These are phyloP conservation scores for Pristionchus fissidentatus DNA, from an alignment of 2,888 invertebrate species.

Conservation along the genomic window DNA sequence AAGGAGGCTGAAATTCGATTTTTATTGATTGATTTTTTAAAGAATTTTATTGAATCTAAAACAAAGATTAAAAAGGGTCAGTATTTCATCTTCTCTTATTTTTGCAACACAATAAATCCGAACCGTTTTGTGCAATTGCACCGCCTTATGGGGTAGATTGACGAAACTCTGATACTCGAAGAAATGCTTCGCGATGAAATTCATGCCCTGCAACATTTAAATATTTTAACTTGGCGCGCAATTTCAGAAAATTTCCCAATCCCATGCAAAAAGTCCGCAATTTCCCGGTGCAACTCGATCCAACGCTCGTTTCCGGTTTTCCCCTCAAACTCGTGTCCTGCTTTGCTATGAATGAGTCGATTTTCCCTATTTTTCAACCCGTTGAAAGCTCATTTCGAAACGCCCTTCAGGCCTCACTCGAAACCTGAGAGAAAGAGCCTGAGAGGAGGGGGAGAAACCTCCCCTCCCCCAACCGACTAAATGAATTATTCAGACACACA, in stretches of 20 bases:
- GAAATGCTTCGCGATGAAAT: slow-evolving; percentile 75
- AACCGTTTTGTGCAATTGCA: slow-evolving; percentile 74
- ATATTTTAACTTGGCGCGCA: not conserved
- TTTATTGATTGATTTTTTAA: not conserved
- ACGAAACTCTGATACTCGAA: slow-evolving; percentile 75
- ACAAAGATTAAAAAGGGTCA: slow-evolving; percentile 15
- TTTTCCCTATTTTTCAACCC: not conserved
- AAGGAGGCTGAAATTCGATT: slow-evolving; percentile 70
- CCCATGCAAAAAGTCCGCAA: not conserved
- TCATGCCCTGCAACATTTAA: slow-evolving; percentile 70
- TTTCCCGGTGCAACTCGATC: not conserved
- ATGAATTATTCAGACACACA: slow-evolving; percentile 12
- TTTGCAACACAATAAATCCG: too few relatives aligned
- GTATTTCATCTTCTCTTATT: too few relatives aligned
- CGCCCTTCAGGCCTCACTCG: not conserved
- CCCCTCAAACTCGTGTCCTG: not conserved
- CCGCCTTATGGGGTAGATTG: slow-evolving; percentile 74
- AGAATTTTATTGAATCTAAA: not conserved
- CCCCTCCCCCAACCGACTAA: not conserved
- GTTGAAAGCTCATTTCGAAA: not conserved
- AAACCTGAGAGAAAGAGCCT: not conserved
- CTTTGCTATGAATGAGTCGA: not conserved
- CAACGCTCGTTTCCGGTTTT: slow-evolving; percentile 32
- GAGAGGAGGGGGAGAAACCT: too few relatives aligned
- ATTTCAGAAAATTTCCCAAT: not conserved